Conservation (phyloP, 2,888 invertebrate genomes). For the Tortrix viridana region DNA sequence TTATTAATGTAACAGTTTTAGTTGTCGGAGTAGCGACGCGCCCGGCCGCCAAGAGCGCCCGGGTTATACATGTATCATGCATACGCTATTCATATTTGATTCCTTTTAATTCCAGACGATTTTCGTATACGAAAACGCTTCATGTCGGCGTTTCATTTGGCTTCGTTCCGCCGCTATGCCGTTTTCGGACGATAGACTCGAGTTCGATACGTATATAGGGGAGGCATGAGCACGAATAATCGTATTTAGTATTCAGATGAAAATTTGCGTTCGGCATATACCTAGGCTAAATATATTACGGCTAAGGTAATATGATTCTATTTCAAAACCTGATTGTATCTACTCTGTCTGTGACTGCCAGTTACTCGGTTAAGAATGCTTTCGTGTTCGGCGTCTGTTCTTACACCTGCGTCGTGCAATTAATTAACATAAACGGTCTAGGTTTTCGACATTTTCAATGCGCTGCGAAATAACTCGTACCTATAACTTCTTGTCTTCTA, state of each 20-base stretch:
- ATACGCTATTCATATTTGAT: slow-evolving; percentile 81
- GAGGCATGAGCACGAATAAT: slow-evolving; percentile 23
- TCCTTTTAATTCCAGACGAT: slow-evolving; percentile 80
- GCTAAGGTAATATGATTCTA: slow-evolving; percentile 3
- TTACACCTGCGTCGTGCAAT: too few relatives aligned
- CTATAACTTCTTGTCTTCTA: too few relatives aligned
- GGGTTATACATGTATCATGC: slow-evolving; percentile 78
- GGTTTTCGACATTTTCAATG: too few relatives aligned
- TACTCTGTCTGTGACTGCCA: too few relatives aligned
- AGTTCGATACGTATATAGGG: slow-evolving; percentile 33
- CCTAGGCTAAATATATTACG: slow-evolving; percentile 4
- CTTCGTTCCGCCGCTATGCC: slow-evolving; percentile 27
- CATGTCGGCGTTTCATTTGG: slow-evolving; percentile 55
- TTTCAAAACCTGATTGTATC: not conserved
- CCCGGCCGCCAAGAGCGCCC: slow-evolving; percentile 68
- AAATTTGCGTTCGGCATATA: slow-evolving; percentile 12
- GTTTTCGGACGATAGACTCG: slow-evolving; percentile 25
- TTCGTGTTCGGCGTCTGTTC: too few relatives aligned
- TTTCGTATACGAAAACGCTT: slow-evolving; percentile 60
- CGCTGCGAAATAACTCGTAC: too few relatives aligned
- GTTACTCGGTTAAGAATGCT: too few relatives aligned
- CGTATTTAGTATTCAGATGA: slow-evolving; percentile 19
- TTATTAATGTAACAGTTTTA: slow-evolving; percentile 84
- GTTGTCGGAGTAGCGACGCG: slow-evolving; percentile 76
- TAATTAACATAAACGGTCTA: too few relatives aligned